phyloP scores from a whole-genome alignment of 2,888 invertebrate genomes.

The Podotricha telesiphe region DNA sequence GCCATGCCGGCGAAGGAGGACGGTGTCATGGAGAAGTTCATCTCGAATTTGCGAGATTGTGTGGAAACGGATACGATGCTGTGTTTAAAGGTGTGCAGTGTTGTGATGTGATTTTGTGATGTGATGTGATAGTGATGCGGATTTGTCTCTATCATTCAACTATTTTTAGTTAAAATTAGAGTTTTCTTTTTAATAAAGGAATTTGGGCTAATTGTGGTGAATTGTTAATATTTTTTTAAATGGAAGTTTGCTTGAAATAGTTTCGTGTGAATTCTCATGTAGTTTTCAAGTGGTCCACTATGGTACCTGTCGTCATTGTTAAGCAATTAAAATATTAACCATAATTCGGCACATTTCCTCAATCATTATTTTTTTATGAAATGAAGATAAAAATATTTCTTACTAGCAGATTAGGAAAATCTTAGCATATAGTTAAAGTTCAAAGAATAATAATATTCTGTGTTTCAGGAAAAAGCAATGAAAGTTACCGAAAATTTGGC shows the following conservation, averaged over 20 bases:
- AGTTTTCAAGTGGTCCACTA: background rate
- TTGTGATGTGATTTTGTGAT: slow-evolving; percentile 54
- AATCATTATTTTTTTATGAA: background rate
- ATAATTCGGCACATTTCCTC: background rate
- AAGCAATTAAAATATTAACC: background rate
- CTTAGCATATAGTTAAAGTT: background rate
- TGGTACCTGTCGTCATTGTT: background rate
- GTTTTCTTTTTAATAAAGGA: background rate
- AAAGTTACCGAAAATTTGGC: slow-evolving; percentile 76
- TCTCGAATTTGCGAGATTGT: slow-evolving; percentile 85
- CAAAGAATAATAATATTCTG: slow-evolving; percentile 27
- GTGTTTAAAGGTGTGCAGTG: slow-evolving; percentile 88
- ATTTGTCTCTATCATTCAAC: background rate
- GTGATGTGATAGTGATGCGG: slow-evolving; percentile 9
- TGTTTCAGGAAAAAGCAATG: slow-evolving; percentile 77
- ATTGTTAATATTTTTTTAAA: background rate
- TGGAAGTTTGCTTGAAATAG: background rate
- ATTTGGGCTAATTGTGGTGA: slow-evolving; percentile 6
- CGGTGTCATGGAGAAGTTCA: slow-evolving; percentile 67
- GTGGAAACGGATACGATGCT: slow-evolving; percentile 87
- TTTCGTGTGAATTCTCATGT: background rate
- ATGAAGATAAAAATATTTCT: background rate
- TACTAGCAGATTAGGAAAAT: background rate
- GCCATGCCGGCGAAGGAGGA: slow-evolving; percentile 66
- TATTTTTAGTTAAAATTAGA: background rate